These are phyloP conservation scores for Campoplex nolae DNA, from an alignment of 2,888 invertebrate genomes.

Conservation along the genomic window DNA sequence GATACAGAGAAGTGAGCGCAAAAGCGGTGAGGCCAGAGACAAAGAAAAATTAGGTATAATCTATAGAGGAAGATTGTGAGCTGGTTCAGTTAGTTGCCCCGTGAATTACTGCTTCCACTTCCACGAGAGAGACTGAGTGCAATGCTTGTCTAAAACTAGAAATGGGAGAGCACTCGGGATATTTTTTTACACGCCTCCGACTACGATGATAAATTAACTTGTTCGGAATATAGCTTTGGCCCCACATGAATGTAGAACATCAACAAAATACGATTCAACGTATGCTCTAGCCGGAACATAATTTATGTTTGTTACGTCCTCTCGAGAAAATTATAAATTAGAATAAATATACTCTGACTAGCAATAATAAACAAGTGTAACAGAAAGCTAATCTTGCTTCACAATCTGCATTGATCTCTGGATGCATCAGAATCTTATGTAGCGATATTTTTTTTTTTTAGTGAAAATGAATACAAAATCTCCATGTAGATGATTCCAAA, in stretches of 20 bases:
- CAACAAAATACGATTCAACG: slow-evolving; percentile 11
- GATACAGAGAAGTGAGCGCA: slow-evolving; percentile 20
- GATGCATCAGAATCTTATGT: neutral
- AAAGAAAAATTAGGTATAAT: slow-evolving; percentile 51
- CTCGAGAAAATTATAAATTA: slow-evolving; percentile 14
- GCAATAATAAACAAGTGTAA: slow-evolving; percentile 11
- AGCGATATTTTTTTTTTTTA: neutral
- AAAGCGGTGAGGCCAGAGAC: slow-evolving; percentile 25
- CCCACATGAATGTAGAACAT: slow-evolving; percentile 24
- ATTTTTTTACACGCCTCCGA: slow-evolving; percentile 32
- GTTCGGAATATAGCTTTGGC: slow-evolving; percentile 20
- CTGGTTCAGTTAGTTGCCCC: slow-evolving; percentile 52
- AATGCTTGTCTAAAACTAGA: slow-evolving; percentile 37
- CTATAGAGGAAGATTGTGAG: slow-evolving; percentile 39
- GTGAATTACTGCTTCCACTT: slow-evolving; percentile 61
- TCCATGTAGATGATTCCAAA: neutral
- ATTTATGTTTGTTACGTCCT: slow-evolving; percentile 11
- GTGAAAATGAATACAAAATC: neutral
- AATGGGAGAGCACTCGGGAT: slow-evolving; percentile 46
- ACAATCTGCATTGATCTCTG: neutral
- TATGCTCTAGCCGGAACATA: slow-evolving; percentile 18
- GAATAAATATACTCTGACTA: neutral
- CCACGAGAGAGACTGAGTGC: slow-evolving; percentile 35
- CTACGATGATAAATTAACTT: slow-evolving; percentile 47
- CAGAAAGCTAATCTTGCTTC: neutral